These are phyloP conservation scores for Erethizon dorsatum DNA, from an alignment of 2,797 vertebrate genomes.

Conservation along the genomic window DNA sequence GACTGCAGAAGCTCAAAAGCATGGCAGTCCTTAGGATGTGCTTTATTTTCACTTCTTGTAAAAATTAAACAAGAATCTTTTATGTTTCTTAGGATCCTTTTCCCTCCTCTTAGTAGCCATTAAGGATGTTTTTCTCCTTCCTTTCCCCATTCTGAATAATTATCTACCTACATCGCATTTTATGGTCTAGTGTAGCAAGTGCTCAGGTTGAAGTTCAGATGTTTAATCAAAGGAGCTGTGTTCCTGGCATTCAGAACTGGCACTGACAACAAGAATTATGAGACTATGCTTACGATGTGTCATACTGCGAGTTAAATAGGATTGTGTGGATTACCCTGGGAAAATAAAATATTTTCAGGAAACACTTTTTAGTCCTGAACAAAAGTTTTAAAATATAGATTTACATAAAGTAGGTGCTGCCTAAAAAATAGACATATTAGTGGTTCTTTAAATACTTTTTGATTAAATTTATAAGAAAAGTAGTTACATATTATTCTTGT, in stretches of 20 bases:
- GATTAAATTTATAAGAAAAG: background rate
- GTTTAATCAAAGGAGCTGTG: background rate
- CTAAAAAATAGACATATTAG: background rate
- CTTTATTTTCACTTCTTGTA: conserved; percentile 35
- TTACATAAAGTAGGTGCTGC: background rate
- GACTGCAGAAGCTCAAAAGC: background rate
- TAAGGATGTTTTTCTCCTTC: background rate
- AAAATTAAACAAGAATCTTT: background rate
- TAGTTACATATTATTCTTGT: background rate
- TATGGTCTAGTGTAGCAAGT: background rate
- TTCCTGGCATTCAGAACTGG: too few species aligned
- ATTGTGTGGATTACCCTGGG: background rate
- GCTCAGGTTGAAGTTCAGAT: background rate
- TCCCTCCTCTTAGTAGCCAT: background rate
- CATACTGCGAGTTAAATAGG: background rate
- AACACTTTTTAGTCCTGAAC: background rate
- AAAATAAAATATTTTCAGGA: background rate
- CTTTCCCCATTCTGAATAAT: background rate
- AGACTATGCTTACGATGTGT: background rate
- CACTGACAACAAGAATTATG: background rate
- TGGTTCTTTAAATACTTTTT: background rate
- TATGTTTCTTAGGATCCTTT: background rate
- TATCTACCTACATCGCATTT: background rate
- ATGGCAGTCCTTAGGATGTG: background rate
- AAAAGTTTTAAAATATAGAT: background rate